Evolutionary conservation across 2,888 invertebrate genomes (phyloP).

Genomic region (Cantharis rustica): DNA sequence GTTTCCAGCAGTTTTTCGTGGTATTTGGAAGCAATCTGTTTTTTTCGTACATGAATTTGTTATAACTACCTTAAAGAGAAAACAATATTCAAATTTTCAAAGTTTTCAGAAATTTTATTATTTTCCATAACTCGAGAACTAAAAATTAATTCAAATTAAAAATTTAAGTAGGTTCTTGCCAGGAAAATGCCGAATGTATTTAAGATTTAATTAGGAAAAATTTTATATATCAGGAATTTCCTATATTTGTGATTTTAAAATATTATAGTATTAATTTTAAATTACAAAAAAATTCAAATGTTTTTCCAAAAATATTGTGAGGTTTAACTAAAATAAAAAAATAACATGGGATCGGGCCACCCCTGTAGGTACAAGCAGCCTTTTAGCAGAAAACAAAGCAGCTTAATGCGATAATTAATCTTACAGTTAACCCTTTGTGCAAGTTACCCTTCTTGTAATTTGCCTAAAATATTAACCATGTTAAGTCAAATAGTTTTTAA

Average conservation of each 20-base stretch:
- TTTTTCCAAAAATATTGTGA: too few species aligned
- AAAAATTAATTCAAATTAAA: too few species aligned
- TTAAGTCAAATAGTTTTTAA: not conserved
- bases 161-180: too few species aligned
- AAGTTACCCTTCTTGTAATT: not conserved
- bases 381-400: not conserved
- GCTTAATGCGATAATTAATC: not conserved
- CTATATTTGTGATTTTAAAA: too few species aligned
- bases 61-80: constrained; percentile 34
- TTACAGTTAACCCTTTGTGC: not conserved
- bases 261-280: too few species aligned
- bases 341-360: not conserved
- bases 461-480: not conserved
- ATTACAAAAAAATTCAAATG: too few species aligned
- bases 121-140: too few species aligned
- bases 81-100: not conserved
- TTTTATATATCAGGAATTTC: too few species aligned
- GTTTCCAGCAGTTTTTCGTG: constrained; percentile 36
- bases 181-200: too few species aligned
- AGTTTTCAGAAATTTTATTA: too few species aligned
- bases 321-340: too few species aligned
- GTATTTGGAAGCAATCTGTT: constrained; percentile 32
- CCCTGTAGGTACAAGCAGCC: not conserved
- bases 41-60: constrained; percentile 35
- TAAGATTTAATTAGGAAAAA: too few species aligned